phyloP scores from a whole-genome alignment of 2,888 invertebrate genomes.

The Dicranocentrus wangi region DNA sequence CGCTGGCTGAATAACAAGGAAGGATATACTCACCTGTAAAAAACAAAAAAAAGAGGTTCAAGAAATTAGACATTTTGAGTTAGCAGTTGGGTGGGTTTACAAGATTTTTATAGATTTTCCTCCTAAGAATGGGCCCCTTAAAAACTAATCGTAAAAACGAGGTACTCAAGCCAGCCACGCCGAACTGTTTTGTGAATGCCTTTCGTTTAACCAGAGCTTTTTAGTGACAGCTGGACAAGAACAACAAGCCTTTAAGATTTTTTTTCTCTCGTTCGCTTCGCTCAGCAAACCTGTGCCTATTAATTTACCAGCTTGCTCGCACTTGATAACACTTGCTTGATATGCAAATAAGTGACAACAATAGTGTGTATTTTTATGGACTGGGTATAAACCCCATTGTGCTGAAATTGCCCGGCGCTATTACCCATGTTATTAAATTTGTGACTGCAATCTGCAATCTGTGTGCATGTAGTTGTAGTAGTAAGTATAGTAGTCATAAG shows the following conservation, averaged over 20 bases:
- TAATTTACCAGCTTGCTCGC: neutral
- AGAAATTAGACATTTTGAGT: conserved; percentile 12
- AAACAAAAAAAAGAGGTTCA: conserved; percentile 8
- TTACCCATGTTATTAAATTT: too few species aligned
- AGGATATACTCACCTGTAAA: conserved; percentile 10
- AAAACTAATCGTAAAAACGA: neutral
- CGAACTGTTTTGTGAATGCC: neutral
- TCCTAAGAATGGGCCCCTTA: neutral
- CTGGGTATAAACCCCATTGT: neutral
- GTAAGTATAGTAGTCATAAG: too few species aligned
- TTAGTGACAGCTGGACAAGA: neutral
- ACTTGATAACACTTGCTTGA: neutral
- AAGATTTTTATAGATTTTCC: conserved; percentile 14
- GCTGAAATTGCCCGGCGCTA: too few species aligned
- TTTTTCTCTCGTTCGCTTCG: too few species aligned
- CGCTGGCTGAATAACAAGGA: neutral
- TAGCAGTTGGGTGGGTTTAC: neutral
- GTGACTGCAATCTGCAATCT: too few species aligned
- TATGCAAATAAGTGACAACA: conserved; percentile 9
- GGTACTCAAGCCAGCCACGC: neutral
- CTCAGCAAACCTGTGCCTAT: too few species aligned
- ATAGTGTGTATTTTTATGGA: neutral
- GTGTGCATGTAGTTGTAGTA: too few species aligned
- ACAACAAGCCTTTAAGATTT: too few species aligned
- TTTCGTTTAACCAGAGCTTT: neutral